Percentiles rank a stretch among this genome's conserved stretches.
Conservation (phyloP, 2,888 invertebrate genomes). For the Idaea straminata region DNA sequence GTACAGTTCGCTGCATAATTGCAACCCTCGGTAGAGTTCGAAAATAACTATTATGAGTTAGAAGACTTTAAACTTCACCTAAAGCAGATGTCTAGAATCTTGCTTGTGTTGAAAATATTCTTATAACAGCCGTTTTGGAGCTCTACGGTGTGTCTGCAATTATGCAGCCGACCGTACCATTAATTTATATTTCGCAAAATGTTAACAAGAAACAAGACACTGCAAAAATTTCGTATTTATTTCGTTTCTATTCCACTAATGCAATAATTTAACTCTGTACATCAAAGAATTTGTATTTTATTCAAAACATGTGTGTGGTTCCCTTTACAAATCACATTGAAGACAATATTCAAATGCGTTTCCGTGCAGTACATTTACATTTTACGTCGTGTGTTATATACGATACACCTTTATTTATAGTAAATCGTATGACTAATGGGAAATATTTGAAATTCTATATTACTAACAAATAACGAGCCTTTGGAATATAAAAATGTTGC, state of each 20-base stretch:
- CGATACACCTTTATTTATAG: conserved; percentile 31
- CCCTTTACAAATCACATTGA: conserved; percentile 37
- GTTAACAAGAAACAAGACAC: neutral
- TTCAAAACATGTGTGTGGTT: conserved; percentile 34
- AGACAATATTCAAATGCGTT: conserved; percentile 47
- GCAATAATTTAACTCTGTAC: neutral
- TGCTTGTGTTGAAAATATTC: no score
- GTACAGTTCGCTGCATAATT: no score
- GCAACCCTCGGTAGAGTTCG: no score
- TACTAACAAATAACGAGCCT: conserved; percentile 11
- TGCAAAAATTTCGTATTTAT: neutral
- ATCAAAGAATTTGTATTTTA: conserved; percentile 22
- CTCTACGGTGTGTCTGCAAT: no score
- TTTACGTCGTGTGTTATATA: conserved; percentile 38
- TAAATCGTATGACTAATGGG: conserved; percentile 33
- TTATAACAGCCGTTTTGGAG: no score
- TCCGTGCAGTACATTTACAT: conserved; percentile 48
- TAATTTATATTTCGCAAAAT: neutral
- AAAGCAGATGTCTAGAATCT: no score
- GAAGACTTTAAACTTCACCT: no score
- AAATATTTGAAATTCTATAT: conserved; percentile 25
- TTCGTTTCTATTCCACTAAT: neutral
- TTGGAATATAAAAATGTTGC: neutral
- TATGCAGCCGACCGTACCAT: no score
- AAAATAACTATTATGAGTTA: no score